Conservation (phyloP, 2,888 invertebrate species). For the Cartodere bifasciata region DNA sequence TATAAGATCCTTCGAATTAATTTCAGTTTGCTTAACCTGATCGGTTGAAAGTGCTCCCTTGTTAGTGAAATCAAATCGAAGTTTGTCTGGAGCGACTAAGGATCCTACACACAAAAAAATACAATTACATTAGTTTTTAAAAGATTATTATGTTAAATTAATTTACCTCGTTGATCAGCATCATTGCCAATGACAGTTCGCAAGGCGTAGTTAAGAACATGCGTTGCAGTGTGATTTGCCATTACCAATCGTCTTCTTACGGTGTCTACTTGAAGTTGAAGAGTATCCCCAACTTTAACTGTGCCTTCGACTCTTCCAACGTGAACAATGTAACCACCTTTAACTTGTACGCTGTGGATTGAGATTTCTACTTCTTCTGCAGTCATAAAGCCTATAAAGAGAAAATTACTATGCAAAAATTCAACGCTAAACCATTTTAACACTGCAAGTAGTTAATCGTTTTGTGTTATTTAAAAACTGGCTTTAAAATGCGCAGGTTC, state of each 20-base stretch:
- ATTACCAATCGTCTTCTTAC: slow-evolving; percentile 81
- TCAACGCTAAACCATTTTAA: too few relatives aligned
- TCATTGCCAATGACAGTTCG: slow-evolving; percentile 81
- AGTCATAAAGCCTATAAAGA: too few relatives aligned
- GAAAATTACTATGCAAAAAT: too few relatives aligned
- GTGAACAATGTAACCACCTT: slow-evolving; percentile 92
- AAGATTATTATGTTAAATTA: too few relatives aligned
- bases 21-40: slow-evolving; percentile 81
- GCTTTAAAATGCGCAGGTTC: too few relatives aligned
- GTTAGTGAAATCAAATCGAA: slow-evolving; percentile 95
- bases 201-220: slow-evolving; percentile 89
- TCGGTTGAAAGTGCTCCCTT: slow-evolving; percentile 81
- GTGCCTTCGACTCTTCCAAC: slow-evolving; percentile 79
- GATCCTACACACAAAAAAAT: too few relatives aligned
- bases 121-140: too few relatives aligned
- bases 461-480: too few relatives aligned
- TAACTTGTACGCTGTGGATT: slow-evolving; percentile 86
- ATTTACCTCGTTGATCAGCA: slow-evolving; percentile 90
- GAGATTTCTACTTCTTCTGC: slow-evolving; percentile 85
- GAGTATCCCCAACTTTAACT: slow-evolving; percentile 72
- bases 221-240: slow-evolving; percentile 98
- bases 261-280: slow-evolving; percentile 71
- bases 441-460: too few relatives aligned
- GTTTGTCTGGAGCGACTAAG: slow-evolving; percentile 87
- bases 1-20: slow-evolving; percentile 59